Evolutionary conservation across 2,113 vertebrate species (phyloP), one percentile per base, ranked within the genome.

Genomic region (Planiliza haematocheilus): DNA sequence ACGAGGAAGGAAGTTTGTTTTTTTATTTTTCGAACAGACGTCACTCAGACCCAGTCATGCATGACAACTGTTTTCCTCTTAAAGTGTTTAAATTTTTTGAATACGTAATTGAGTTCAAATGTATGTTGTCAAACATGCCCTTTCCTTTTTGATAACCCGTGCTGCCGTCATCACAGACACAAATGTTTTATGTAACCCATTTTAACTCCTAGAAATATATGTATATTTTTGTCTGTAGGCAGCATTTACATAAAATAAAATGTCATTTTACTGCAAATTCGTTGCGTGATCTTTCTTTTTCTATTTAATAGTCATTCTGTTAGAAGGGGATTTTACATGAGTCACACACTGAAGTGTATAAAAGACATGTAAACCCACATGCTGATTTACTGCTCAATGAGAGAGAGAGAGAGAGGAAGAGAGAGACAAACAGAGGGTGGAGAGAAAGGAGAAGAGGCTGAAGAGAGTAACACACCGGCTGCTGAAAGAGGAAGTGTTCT

Each of bases 311-410:
- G 50, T 88, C 81, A 86, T 87, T 75, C 69, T 53, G 68, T 70
- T 38, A 18, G 36, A 39, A 18, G 63, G 91, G 88, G 77, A 75
- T 85, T 92, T 91, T 71, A 61, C 70, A 84, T 93, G 91, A 92
- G 37, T 93, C 91, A 92, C 50, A 43, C 3, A 10, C 50, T n/a
- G 24, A 67, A 48, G 51, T 36, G 24, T 88, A 91, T 91, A 93
- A 89, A 91, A 88, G 70, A 76, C 71, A 62, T 48, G 78, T 43
- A 56, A 51, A 73, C 75, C 78, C 63, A 74, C 72, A 36, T 42
- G 37, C 30, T 57, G 52, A 60, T 52, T 77, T 64, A 65, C 49
- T 84, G 43, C 45, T 80, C 59, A 66, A 61, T 51, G 59, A 34
- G 64, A 70, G 78, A 61, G 60, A 57, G 43, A 20, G n/a, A n/a